phyloP scores from a whole-genome alignment of 1,140 invertebrate genomes.

The Brachystomella parvula region DNA sequence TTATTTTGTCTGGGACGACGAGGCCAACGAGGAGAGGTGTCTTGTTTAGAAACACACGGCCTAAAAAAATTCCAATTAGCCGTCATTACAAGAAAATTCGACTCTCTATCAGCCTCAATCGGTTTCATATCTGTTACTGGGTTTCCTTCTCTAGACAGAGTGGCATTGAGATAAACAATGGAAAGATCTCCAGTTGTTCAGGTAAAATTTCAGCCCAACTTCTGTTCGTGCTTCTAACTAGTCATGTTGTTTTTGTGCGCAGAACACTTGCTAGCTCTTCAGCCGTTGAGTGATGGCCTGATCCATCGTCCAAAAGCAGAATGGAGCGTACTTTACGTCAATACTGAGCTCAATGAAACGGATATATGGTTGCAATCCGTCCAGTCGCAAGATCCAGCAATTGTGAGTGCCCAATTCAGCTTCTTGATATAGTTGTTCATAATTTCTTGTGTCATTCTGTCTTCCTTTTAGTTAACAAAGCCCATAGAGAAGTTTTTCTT shows the following conservation, averaged over 20 bases:
- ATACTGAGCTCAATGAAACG: slow-evolving; percentile 79
- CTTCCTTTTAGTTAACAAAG: slow-evolving; percentile 36
- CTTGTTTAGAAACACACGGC: slow-evolving; percentile 73
- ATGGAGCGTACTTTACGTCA: slow-evolving; percentile 89
- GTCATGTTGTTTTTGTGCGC: background rate
- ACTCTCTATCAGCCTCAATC: slow-evolving; percentile 74
- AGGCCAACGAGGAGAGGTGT: slow-evolving; percentile 82
- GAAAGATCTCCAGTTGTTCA: slow-evolving; percentile 72
- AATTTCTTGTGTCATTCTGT: background rate
- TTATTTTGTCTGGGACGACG: slow-evolving; percentile 91
- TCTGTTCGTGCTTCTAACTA: slow-evolving; percentile 26
- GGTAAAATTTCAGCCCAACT: slow-evolving; percentile 39
- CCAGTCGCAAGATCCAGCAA: slow-evolving; percentile 51
- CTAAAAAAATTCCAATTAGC: slow-evolving; percentile 81
- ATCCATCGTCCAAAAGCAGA: slow-evolving; percentile 75
- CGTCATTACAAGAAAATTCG: slow-evolving; percentile 85
- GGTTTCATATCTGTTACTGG: slow-evolving; percentile 94
- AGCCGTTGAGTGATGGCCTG: slow-evolving; percentile 71
- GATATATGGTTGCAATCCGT: slow-evolving; percentile 86
- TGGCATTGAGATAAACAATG: slow-evolving; percentile 85
- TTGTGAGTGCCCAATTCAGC: slow-evolving; percentile 35
- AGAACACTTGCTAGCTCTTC: slow-evolving; percentile 68
- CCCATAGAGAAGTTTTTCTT: slow-evolving; percentile 83
- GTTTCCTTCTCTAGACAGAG: slow-evolving; percentile 94
- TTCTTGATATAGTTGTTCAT: background rate